These are phyloP conservation scores for Cetonia aurata DNA, from an alignment of 2,888 invertebrate species.

Conservation along the genomic window DNA sequence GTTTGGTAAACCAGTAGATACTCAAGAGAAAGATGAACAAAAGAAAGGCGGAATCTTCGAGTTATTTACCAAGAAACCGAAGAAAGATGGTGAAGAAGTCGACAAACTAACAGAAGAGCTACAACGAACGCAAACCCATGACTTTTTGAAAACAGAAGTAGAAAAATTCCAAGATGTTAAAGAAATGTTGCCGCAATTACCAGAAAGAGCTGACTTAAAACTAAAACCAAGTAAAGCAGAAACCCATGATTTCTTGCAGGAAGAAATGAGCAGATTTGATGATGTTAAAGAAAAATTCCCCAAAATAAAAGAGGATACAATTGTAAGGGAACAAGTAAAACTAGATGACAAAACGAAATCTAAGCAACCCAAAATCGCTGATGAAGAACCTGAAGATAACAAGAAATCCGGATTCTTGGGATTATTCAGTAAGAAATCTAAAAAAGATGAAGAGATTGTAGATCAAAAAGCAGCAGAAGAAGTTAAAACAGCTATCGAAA, in stretches of 20 bases:
- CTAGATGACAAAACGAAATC: constrained; percentile 46
- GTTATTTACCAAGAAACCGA: constrained; percentile 51
- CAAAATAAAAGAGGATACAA: constrained; percentile 52
- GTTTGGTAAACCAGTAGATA: neutral
- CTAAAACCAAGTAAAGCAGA: constrained; percentile 5
- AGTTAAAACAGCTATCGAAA: constrained; percentile 42
- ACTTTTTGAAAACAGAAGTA: neutral
- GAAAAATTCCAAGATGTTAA: neutral
- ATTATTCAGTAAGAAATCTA: constrained; percentile 55
- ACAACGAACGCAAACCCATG: too few relatives aligned
- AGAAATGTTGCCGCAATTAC: neutral
- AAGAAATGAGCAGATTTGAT: constrained; percentile 37
- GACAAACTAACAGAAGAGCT: neutral
- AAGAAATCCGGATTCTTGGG: constrained; percentile 50
- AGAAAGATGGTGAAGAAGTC: constrained; percentile 46
- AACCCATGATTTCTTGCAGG: constrained; percentile 26
- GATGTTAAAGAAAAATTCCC: constrained; percentile 34
- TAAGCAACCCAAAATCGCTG: neutral
- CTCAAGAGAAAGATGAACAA: constrained; percentile 1
- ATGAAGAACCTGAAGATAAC: constrained; percentile 29
- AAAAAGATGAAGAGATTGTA: constrained; percentile 42
- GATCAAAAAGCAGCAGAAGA: constrained; percentile 22
- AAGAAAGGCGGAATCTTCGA: constrained; percentile 51
- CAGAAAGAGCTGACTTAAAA: too few relatives aligned
- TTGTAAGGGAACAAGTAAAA: constrained; percentile 18